These are phyloP conservation scores for Andricus quercusramuli DNA, from an alignment of 2,888 invertebrate species.

Conservation along the genomic window DNA sequence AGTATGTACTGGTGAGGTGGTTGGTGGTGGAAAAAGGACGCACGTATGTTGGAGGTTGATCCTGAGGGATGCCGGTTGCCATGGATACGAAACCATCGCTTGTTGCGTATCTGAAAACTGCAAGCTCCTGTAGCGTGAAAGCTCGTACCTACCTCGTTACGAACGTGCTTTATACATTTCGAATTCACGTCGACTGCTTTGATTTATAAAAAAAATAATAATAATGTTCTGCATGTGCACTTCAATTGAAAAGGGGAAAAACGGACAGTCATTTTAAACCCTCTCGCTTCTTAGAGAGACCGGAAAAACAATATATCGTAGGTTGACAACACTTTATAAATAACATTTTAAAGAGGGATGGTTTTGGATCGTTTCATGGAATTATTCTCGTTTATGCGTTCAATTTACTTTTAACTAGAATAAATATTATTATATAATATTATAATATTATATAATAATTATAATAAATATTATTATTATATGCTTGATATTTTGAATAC, in stretches of 20 bases:
- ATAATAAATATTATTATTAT: too few relatives aligned
- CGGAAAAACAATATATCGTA: not conserved
- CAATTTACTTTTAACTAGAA: too few relatives aligned
- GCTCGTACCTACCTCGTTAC: constrained; percentile 30
- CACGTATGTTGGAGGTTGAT: constrained; percentile 46
- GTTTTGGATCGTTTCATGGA: too few relatives aligned
- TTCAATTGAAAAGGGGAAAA: not conserved
- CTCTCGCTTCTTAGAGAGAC: not conserved
- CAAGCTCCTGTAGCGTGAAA: constrained; percentile 44
- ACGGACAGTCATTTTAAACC: not conserved
- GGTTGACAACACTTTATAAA: not conserved
- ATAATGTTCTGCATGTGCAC: not conserved
- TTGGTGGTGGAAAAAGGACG: constrained; percentile 39
- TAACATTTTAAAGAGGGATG: not conserved
- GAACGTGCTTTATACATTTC: not conserved
- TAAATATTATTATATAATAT: too few relatives aligned
- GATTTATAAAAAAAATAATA: constrained; percentile 1
- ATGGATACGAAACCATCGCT: constrained; percentile 61
- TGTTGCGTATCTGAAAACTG: constrained; percentile 60
- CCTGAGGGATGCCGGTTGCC: constrained; percentile 61
- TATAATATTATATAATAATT: too few relatives aligned
- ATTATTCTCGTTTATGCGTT: too few relatives aligned
- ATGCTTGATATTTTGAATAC: too few relatives aligned
- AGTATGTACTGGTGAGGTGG: not conserved
- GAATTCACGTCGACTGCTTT: not conserved